Conservation (phyloP, 2,113 vertebrate species). For the Oncorhynchus nerka region DNA sequence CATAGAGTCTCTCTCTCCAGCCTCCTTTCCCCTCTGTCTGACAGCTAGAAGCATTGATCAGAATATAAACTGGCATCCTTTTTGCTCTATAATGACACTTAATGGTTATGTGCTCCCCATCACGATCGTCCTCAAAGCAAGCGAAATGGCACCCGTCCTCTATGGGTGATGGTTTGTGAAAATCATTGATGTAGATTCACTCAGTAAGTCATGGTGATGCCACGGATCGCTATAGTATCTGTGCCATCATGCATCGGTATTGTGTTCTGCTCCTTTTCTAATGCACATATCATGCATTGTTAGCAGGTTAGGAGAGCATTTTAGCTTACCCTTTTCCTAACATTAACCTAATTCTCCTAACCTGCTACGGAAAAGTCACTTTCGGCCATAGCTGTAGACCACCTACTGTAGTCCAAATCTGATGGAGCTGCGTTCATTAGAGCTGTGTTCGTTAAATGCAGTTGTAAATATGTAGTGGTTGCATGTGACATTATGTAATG, state of each 20-base stretch:
- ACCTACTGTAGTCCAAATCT: too few species aligned
- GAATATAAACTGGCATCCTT: conserved; percentile 85
- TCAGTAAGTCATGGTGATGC: background rate
- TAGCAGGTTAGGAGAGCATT: too few species aligned
- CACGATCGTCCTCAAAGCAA: conserved; percentile 76
- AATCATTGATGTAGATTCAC: background rate
- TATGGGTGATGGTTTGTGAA: too few species aligned
- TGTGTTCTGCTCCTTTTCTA: background rate
- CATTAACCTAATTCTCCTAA: too few species aligned
- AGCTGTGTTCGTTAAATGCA: too few species aligned
- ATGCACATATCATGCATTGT: too few species aligned
- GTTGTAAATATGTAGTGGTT: background rate
- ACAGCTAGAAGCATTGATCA: conserved; percentile 89
- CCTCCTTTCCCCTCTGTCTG: conserved; percentile 2
- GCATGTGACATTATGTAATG: background rate
- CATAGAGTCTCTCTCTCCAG: too few species aligned
- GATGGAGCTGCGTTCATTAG: too few species aligned
- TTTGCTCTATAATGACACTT: conserved; percentile 88
- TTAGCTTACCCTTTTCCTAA: too few species aligned
- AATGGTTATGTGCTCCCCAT: conserved; percentile 89
- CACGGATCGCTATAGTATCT: too few species aligned
- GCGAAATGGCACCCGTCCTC: background rate
- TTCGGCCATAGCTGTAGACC: too few species aligned
- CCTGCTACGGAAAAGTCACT: too few species aligned
- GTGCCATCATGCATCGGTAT: background rate